phyloP scores from a whole-genome alignment of 1,140 invertebrate genomes.

The Bactericera cockerelli region DNA sequence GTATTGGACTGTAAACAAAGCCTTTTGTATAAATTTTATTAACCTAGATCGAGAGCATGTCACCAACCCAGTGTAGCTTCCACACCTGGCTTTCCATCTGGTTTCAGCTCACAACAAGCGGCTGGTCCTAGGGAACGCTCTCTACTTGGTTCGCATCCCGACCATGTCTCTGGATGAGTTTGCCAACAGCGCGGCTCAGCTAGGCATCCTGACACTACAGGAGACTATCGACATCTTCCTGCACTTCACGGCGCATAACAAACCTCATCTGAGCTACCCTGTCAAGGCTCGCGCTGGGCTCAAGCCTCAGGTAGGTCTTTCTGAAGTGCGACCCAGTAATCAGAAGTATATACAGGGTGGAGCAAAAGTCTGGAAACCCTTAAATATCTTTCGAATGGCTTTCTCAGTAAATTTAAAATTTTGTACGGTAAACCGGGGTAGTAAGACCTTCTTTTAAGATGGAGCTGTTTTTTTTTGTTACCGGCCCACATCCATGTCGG shows the following conservation, averaged over 20 bases:
- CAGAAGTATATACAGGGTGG: neutral
- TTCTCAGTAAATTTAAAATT: too few species aligned
- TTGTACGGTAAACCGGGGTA: too few species aligned
- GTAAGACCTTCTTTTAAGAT: too few species aligned
- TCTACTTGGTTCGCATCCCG: constrained; percentile 74
- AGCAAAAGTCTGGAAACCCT: too few species aligned
- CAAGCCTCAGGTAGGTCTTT: constrained; percentile 56
- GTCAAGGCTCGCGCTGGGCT: constrained; percentile 66
- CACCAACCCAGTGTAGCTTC: too few species aligned
- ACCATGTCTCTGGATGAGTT: constrained; percentile 83
- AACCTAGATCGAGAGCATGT: neutral
- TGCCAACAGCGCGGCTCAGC: constrained; percentile 76
- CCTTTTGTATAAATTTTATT: neutral
- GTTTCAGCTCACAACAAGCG: constrained; percentile 41
- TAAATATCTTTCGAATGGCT: too few species aligned
- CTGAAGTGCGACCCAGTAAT: neutral
- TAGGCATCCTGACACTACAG: constrained; percentile 70
- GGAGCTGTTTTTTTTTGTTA: neutral
- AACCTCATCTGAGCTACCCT: constrained; percentile 66
- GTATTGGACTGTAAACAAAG: neutral
- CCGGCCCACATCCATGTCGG: too few species aligned
- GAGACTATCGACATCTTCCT: constrained; percentile 87
- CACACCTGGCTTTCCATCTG: too few species aligned
- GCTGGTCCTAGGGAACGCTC: constrained; percentile 52
- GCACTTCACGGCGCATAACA: constrained; percentile 66